Evolutionary conservation across 2,888 invertebrate genomes (phyloP).

Genomic region (Chymomyza caudatula): DNA sequence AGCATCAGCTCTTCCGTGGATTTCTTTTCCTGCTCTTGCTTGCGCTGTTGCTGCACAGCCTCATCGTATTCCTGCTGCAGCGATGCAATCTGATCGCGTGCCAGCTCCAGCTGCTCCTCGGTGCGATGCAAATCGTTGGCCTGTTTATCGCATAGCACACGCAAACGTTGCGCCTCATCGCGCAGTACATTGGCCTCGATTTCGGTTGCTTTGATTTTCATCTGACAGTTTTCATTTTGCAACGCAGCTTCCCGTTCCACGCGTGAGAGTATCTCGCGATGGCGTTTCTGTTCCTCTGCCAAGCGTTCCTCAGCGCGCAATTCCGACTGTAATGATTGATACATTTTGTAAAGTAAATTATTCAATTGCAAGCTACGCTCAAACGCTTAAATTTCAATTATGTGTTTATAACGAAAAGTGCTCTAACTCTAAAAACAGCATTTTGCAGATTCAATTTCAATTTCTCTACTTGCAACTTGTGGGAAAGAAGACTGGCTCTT

Average conservation of each 20-base stretch:
- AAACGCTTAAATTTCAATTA: background rate
- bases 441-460: too few relatives aligned
- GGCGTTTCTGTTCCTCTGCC: conserved; percentile 90
- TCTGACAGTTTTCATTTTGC: conserved; percentile 87
- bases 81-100: conserved; percentile 79
- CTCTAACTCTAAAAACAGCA: background rate
- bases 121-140: conserved; percentile 80
- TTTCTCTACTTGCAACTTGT: too few relatives aligned
- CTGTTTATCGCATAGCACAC: conserved; percentile 82
- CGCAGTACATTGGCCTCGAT: conserved; percentile 82
- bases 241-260: conserved; percentile 90
- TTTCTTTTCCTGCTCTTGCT: conserved; percentile 78
- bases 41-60: conserved; percentile 80
- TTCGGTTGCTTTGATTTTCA: conserved; percentile 85
- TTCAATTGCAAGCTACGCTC: background rate
- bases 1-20: conserved; percentile 81
- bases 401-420: too few relatives aligned
- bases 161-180: conserved; percentile 83
- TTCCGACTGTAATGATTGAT: conserved; percentile 81
- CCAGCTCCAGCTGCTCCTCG: conserved; percentile 80
- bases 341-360: background rate
- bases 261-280: conserved; percentile 88
- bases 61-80: conserved; percentile 80
- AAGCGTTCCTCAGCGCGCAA: conserved; percentile 86
- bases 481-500: too few relatives aligned